Conservation (phyloP, 2,797 vertebrate genomes). For the Sardinella longiceps region DNA sequence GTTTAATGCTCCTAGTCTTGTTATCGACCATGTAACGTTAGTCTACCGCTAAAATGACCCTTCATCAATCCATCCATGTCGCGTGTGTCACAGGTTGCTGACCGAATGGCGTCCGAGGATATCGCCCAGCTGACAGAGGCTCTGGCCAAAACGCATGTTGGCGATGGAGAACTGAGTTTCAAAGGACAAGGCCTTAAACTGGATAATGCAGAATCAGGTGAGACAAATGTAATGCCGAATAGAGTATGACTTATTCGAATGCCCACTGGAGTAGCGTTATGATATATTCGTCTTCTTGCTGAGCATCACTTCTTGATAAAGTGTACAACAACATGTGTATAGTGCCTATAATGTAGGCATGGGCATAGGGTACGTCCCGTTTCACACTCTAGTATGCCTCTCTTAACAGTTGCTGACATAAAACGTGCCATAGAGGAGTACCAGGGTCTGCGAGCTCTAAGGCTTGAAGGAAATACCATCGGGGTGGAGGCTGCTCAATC, state of each 20-base stretch:
- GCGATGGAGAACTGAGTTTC: conserved; percentile 90
- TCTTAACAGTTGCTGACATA: conserved; percentile 82
- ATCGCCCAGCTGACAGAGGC: conserved; percentile 86
- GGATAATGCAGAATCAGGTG: conserved; percentile 88
- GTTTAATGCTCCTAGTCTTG: not conserved
- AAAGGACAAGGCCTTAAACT: conserved; percentile 91
- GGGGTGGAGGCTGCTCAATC: conserved; percentile 93
- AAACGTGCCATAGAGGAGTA: conserved; percentile 85
- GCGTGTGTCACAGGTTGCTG: not conserved
- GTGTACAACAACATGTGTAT: not conserved
- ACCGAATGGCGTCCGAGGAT: conserved; percentile 88
- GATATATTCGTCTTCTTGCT: not conserved
- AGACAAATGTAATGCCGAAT: conserved; percentile 53
- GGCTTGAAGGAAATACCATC: conserved; percentile 93
- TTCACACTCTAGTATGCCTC: conserved; percentile 4
- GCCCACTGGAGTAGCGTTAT: not conserved
- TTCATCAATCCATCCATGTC: not conserved
- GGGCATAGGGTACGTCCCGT: not conserved
- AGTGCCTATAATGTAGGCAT: not conserved
- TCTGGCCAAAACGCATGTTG: conserved; percentile 89
- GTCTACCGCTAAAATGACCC: not conserved
- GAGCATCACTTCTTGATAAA: too few species aligned
- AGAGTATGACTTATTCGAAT: not conserved
- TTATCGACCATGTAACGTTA: too few species aligned
- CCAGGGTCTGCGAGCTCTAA: conserved; percentile 83